Percentiles rank a stretch among this genome's conserved stretches.
These are phyloP conservation scores for Platorchestia sp. DNA, from an alignment of 1,140 invertebrate genomes.

Conservation along the genomic window DNA sequence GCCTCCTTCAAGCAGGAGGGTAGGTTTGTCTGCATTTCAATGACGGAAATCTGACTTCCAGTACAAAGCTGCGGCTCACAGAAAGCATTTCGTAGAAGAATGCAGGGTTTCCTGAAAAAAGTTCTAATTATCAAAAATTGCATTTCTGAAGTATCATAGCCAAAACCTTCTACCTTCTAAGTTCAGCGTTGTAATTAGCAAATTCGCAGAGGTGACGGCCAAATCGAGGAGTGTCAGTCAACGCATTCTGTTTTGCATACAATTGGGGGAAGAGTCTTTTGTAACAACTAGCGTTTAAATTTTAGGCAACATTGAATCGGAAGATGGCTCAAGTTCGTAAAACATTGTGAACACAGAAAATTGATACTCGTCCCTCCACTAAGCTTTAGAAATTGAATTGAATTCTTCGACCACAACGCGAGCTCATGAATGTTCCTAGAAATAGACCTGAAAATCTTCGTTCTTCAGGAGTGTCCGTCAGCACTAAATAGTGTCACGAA, in stretches of 20 bases:
- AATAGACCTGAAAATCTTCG: not conserved
- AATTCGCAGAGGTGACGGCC: not conserved
- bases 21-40: not conserved
- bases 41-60: not conserved
- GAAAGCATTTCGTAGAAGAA: not conserved
- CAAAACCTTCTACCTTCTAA: not conserved
- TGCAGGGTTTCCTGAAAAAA: not conserved
- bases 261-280: not conserved
- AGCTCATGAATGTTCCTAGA: not conserved
- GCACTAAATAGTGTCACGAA: not conserved
- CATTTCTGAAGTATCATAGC: not conserved
- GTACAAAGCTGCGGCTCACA: not conserved
- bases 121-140: not conserved
- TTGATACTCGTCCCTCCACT: not conserved
- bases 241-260: conserved; percentile 1
- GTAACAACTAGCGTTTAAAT: not conserved
- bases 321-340: not conserved
- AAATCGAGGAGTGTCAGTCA: not conserved
- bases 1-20: not conserved
- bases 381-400: not conserved
- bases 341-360: not conserved
- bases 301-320: not conserved
- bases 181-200: not conserved
- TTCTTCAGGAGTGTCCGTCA: not conserved
- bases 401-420: not conserved